Conservation (phyloP, 2,113 vertebrate species). For the Elephantulus edwardii region DNA sequence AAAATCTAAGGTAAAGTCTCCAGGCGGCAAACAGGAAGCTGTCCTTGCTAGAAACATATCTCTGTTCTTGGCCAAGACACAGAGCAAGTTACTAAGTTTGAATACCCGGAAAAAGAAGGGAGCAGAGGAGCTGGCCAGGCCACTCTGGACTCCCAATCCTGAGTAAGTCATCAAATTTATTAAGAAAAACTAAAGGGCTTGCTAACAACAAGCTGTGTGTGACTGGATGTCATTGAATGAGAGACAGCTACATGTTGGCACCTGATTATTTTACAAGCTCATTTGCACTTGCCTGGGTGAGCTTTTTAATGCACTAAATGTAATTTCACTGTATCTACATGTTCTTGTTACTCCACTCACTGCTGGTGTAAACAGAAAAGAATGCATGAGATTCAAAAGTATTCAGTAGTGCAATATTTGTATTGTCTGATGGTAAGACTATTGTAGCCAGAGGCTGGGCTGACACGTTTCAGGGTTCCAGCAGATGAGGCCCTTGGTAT, state of each 20-base stretch:
- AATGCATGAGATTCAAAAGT: background rate
- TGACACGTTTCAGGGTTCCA: background rate
- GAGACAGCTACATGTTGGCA: background rate
- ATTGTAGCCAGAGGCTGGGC: background rate
- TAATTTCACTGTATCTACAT: background rate
- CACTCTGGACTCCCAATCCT: background rate
- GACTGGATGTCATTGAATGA: background rate
- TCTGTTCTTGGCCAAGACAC: slow-evolving; percentile 61
- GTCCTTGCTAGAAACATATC: slow-evolving; percentile 63
- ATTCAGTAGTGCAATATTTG: background rate
- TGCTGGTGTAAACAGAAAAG: background rate
- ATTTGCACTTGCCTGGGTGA: background rate
- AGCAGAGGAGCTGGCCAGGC: background rate
- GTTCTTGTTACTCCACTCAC: background rate
- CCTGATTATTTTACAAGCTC: too few species aligned
- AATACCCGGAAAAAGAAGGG: background rate
- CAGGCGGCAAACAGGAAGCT: slow-evolving; percentile 63
- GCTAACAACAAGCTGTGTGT: slow-evolving; percentile 2
- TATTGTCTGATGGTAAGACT: background rate
- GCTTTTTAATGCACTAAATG: background rate
- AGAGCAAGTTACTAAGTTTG: accelerated
- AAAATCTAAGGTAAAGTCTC: slow-evolving; percentile 63
- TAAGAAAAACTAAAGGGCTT: slow-evolving; percentile 26
- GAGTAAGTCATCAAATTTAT: background rate
- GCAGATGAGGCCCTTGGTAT: background rate